phyloP scores from a whole-genome alignment of 2,888 invertebrate genomes.

The Thera britannica region DNA sequence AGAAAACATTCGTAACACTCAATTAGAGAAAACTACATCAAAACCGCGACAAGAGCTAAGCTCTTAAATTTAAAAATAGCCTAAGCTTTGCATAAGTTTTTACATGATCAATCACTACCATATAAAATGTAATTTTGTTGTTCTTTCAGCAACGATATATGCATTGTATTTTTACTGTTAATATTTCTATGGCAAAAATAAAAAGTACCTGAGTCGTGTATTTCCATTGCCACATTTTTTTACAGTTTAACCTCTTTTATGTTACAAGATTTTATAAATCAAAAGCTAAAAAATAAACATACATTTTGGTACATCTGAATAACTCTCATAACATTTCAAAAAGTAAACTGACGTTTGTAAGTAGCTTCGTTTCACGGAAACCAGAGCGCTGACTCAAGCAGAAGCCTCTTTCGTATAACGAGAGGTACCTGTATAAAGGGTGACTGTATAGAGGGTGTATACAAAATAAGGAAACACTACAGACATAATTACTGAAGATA shows the following conservation, averaged over 20 bases:
- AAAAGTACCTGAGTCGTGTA: too few species aligned
- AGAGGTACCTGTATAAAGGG: constrained; percentile 1
- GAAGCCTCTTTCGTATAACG: constrained; percentile 17
- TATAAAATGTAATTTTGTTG: too few species aligned
- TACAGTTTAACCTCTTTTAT: background rate
- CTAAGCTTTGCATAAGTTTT: too few species aligned
- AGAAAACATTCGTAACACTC: too few species aligned
- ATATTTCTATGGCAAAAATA: too few species aligned
- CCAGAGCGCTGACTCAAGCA: constrained; percentile 13
- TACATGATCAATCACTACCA: too few species aligned
- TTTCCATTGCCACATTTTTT: background rate
- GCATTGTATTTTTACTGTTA: background rate
- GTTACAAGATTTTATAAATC: background rate
- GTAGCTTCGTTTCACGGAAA: constrained; percentile 26
- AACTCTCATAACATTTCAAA: constrained; percentile 10
- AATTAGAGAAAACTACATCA: too few species aligned
- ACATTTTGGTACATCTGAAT: background rate
- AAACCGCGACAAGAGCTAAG: too few species aligned
- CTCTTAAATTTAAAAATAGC: too few species aligned
- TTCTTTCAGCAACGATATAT: too few species aligned
- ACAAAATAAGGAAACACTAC: too few species aligned
- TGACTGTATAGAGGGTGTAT: background rate
- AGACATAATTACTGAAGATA: too few species aligned
- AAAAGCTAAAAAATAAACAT: background rate
- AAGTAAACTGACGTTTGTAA: constrained; percentile 21